These are phyloP conservation scores for Trochalopteron elliotii DNA, from an alignment of 2,113 vertebrate species.

Conservation along the genomic window DNA sequence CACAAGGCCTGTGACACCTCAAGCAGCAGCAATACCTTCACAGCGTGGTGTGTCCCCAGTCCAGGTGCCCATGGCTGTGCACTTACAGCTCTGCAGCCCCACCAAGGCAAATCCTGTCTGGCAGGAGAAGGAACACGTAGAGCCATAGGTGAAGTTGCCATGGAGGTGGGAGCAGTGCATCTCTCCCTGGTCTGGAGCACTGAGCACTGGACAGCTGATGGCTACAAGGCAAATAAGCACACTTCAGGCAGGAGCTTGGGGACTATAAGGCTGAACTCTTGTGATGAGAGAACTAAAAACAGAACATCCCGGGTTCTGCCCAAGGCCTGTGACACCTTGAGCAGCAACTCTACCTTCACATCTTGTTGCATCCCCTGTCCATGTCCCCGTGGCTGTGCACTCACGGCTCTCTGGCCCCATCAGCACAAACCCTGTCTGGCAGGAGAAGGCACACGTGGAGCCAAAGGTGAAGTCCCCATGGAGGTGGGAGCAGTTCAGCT, in stretches of 20 bases:
- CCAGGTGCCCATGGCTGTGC: constrained; percentile 71
- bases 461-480: constrained; percentile 47
- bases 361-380: constrained; percentile 44
- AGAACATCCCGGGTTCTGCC: neutral
- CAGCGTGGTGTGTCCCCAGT: constrained; percentile 61
- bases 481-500: constrained; percentile 70
- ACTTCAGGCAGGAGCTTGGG: neutral
- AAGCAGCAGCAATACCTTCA: neutral
- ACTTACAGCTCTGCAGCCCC: constrained; percentile 41
- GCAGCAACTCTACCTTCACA: constrained; percentile 34
- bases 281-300: neutral
- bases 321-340: neutral
- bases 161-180: neutral
- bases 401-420: constrained; percentile 4
- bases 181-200: neutral
- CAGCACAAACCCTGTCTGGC: constrained; percentile 67
- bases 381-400: constrained; percentile 67
- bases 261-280: neutral
- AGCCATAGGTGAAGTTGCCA: neutral
- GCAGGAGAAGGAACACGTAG: constrained; percentile 77
- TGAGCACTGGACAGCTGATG: constrained; percentile 51
- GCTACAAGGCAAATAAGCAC: neutral
- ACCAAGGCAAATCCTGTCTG: constrained; percentile 51
- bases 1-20: neutral
- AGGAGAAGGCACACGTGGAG: constrained; percentile 75